These are phyloP conservation scores for Protophormia terraenovae DNA, from an alignment of 2,888 invertebrate genomes.

Conservation along the genomic window DNA sequence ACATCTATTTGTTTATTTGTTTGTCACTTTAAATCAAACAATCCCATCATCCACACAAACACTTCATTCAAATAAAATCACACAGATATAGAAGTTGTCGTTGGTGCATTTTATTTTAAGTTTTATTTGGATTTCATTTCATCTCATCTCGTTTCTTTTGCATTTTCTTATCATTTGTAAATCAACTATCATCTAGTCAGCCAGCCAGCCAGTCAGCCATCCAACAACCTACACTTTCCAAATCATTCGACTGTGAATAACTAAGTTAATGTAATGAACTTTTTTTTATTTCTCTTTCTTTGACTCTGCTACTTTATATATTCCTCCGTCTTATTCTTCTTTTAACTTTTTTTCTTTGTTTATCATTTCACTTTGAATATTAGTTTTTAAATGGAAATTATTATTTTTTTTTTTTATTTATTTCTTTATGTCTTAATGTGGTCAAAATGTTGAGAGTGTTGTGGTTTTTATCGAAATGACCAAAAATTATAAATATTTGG, in stretches of 20 bases:
- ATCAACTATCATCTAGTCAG: background rate
- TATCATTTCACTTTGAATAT: background rate
- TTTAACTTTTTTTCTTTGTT: background rate
- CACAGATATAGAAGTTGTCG: background rate
- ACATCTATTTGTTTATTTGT: conserved; percentile 6
- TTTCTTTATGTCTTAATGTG: background rate
- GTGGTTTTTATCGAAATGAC: background rate
- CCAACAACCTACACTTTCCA: conserved; percentile 68
- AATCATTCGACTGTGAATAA: conserved; percentile 70
- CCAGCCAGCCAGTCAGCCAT: background rate
- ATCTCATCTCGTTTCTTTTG: conserved; percentile 7
- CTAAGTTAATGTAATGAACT: conserved; percentile 41
- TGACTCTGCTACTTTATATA: background rate
- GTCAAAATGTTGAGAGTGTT: background rate
- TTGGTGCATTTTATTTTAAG: conserved; percentile 2
- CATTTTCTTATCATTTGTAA: conserved; percentile 25
- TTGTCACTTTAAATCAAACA: conserved; percentile 27
- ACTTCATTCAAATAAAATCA: background rate
- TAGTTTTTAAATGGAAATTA: background rate
- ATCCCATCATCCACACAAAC: background rate
- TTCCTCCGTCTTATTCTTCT: background rate
- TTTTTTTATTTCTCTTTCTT: conserved; percentile 4
- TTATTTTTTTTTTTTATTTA: background rate
- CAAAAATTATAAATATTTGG: background rate
- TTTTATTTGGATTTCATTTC: background rate